Conservation (phyloP, 2,113 vertebrate species). For the Grammomys surdaster region DNA sequence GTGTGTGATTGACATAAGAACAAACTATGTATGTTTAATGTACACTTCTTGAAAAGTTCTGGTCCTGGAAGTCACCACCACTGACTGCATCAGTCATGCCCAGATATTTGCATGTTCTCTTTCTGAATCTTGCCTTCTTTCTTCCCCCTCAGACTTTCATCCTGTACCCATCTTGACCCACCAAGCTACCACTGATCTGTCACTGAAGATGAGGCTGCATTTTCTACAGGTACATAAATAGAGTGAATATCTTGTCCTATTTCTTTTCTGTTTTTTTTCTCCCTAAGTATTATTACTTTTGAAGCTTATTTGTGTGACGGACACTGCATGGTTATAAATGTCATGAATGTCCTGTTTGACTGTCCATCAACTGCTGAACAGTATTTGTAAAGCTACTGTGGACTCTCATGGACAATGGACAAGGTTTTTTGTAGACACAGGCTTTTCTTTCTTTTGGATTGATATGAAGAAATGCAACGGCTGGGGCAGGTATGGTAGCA, state of each 20-base stretch:
- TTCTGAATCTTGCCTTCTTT: not conserved
- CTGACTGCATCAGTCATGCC: not conserved
- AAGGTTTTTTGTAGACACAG: not conserved
- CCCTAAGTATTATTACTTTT: not conserved
- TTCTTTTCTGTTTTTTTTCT: not conserved
- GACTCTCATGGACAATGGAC: not conserved
- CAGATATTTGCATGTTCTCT: not conserved
- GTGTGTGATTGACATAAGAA: not conserved
- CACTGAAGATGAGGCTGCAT: not conserved
- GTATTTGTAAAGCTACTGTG: not conserved
- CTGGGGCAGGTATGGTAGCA: not conserved
- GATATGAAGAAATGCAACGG: not conserved
- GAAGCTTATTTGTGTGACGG: not conserved
- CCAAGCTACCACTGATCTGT: not conserved
- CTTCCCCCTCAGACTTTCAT: not conserved
- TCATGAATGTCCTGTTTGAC: not conserved
- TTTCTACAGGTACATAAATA: not conserved
- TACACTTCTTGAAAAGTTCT: not conserved
- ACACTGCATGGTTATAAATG: not conserved
- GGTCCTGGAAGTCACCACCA: not conserved
- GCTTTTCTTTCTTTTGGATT: slow-evolving; percentile 29
- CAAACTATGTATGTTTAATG: not conserved
- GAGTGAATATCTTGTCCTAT: not conserved
- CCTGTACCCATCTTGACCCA: not conserved
- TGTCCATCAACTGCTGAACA: not conserved